Evolutionary conservation across 2,888 invertebrate genomes (phyloP).

Genomic region (Crossocerus cetratus): DNA sequence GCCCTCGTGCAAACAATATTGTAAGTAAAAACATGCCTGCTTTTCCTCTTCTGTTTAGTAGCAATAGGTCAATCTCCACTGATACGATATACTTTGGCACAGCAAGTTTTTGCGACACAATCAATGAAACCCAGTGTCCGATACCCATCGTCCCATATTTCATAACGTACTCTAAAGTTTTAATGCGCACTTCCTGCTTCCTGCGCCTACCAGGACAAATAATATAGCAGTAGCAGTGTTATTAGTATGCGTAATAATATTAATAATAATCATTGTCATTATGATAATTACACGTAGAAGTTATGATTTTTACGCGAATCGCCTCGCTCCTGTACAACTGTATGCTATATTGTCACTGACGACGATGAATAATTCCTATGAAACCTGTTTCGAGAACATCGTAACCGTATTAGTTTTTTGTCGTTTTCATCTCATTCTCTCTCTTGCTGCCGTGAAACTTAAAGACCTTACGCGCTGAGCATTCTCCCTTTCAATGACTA

Average conservation of each 20-base stretch:
- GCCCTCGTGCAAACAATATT: too few relatives aligned
- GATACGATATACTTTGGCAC: slow-evolving; percentile 49
- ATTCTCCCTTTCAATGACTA: slow-evolving; percentile 43
- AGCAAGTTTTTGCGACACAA: slow-evolving; percentile 43
- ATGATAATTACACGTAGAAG: slow-evolving; percentile 50
- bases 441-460: slow-evolving; percentile 27
- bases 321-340: slow-evolving; percentile 59
- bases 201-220: slow-evolving; percentile 52
- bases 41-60: too few relatives aligned
- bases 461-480: slow-evolving; percentile 30
- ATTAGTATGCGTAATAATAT: slow-evolving; percentile 35
- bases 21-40: too few relatives aligned
- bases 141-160: slow-evolving; percentile 20
- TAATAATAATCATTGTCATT: slow-evolving; percentile 36
- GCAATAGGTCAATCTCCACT: too few relatives aligned
- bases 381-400: slow-evolving; percentile 52
- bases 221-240: slow-evolving; percentile 55
- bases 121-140: slow-evolving; percentile 39
- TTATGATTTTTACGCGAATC: slow-evolving; percentile 49
- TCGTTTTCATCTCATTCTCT: slow-evolving; percentile 22
- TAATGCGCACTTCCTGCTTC: slow-evolving; percentile 28
- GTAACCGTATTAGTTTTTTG: slow-evolving; percentile 14
- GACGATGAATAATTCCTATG: slow-evolving; percentile 56
- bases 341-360: slow-evolving; percentile 51
- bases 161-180: slow-evolving; percentile 10